These are phyloP conservation scores for Chionis minor DNA, from an alignment of 2,113 vertebrate genomes.

Conservation along the genomic window DNA sequence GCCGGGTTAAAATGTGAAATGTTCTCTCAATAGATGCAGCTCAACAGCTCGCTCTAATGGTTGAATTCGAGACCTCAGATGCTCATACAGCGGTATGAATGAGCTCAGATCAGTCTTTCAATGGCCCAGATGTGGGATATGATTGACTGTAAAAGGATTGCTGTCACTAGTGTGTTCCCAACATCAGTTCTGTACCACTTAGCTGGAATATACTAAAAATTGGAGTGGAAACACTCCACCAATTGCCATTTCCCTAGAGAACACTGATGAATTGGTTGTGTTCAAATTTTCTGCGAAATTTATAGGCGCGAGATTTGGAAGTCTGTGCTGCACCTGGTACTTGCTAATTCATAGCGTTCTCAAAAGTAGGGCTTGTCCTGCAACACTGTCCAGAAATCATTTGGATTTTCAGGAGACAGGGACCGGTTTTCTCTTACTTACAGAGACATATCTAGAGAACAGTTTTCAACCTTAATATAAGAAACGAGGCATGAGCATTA, in stretches of 20 bases:
- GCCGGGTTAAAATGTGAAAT: background rate
- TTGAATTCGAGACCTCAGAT: background rate
- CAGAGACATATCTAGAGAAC: background rate
- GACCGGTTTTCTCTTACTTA: background rate
- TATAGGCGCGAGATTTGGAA: background rate
- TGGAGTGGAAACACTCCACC: background rate
- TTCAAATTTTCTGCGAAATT: background rate
- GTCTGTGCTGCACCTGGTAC: background rate
- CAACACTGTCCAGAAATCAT: background rate
- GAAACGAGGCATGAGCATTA: background rate
- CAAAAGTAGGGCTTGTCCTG: background rate
- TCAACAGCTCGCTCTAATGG: conserved; percentile 30
- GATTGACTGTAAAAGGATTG: background rate
- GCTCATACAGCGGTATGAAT: rapidly evolving
- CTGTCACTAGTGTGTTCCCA: background rate
- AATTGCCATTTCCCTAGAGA: background rate
- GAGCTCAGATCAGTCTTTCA: background rate
- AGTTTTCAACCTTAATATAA: background rate
- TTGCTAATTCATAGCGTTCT: background rate
- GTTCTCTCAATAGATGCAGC: background rate
- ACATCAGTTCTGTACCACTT: background rate
- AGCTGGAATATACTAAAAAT: background rate
- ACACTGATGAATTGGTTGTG: background rate
- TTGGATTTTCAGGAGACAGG: background rate
- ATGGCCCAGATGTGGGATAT: background rate